Evolutionary conservation across 2,113 vertebrate species (phyloP).

Genomic region (Pelusios castaneus): DNA sequence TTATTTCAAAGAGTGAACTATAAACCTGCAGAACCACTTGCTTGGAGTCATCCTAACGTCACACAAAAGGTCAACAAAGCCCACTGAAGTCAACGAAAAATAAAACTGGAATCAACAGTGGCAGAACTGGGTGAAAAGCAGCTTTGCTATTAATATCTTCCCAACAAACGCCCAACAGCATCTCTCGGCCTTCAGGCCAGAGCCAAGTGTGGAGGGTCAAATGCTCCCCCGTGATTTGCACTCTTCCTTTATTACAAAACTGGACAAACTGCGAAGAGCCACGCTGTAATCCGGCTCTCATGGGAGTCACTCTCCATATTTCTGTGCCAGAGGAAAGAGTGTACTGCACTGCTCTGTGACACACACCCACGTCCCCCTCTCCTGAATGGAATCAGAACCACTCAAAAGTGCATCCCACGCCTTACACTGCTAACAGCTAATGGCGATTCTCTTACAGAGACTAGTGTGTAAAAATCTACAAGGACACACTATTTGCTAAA

Average conservation of each 20-base stretch:
- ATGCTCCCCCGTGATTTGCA: fast-evolving
- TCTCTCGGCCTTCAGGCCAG: neutral
- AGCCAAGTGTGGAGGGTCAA: neutral
- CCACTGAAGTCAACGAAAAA: neutral
- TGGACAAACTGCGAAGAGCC: neutral
- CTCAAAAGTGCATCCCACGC: fast-evolving
- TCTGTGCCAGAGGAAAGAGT: neutral
- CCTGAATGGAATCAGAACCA: neutral
- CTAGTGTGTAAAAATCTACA: neutral
- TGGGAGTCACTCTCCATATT: neutral
- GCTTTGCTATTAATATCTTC: neutral
- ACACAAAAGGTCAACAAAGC: neutral
- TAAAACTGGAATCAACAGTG: neutral
- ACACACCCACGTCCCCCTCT: neutral
- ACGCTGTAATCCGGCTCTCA: neutral
- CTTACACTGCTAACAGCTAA: neutral
- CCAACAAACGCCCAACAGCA: neutral
- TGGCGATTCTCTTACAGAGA: neutral
- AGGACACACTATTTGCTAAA: neutral
- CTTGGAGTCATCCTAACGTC: neutral
- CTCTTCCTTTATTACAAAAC: neutral
- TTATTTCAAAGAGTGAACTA: neutral
- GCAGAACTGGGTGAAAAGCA: neutral
- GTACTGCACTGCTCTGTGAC: neutral
- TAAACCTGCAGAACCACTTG: neutral